Conservation (phyloP, 2,888 invertebrate species). For the Caradrina clavipalpis region DNA sequence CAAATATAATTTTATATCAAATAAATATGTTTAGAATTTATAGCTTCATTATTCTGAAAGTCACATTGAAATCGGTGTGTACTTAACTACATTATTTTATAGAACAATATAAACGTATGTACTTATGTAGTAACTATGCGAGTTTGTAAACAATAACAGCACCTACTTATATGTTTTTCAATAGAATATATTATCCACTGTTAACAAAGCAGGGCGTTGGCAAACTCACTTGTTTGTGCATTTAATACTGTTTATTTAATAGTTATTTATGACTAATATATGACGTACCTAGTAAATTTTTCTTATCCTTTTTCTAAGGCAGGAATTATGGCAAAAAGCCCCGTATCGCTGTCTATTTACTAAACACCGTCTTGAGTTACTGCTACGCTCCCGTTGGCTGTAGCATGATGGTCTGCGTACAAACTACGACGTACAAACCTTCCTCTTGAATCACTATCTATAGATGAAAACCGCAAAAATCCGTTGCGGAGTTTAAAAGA, state of each 20-base stretch:
- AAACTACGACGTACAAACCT: too few relatives aligned
- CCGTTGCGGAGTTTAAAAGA: too few relatives aligned
- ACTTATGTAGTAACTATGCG: background rate
- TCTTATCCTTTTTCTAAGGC: too few relatives aligned
- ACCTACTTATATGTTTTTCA: conserved; percentile 4
- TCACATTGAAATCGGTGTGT: background rate
- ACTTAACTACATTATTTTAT: conserved; percentile 6
- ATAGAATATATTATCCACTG: conserved; percentile 29
- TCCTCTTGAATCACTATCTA: too few relatives aligned
- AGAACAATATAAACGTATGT: conserved; percentile 11
- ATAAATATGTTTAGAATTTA: background rate
- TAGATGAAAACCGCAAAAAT: too few relatives aligned
- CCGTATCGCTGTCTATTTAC: too few relatives aligned
- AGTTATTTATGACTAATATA: conserved; percentile 9
- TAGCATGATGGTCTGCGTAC: too few relatives aligned
- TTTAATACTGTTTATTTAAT: conserved; percentile 8
- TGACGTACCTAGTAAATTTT: too few relatives aligned
- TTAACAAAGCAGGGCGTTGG: conserved; percentile 12
- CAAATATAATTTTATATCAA: background rate
- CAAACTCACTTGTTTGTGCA: conserved; percentile 11
- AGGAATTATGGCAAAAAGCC: too few relatives aligned
- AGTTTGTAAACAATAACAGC: conserved; percentile 22
- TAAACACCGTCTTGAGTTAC: too few relatives aligned
- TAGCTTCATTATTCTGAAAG: background rate
- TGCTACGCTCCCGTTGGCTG: too few relatives aligned